Base-by-base conservation (phyloP, 2,113 vertebrate genomes). In the Indri indri region DNA sequence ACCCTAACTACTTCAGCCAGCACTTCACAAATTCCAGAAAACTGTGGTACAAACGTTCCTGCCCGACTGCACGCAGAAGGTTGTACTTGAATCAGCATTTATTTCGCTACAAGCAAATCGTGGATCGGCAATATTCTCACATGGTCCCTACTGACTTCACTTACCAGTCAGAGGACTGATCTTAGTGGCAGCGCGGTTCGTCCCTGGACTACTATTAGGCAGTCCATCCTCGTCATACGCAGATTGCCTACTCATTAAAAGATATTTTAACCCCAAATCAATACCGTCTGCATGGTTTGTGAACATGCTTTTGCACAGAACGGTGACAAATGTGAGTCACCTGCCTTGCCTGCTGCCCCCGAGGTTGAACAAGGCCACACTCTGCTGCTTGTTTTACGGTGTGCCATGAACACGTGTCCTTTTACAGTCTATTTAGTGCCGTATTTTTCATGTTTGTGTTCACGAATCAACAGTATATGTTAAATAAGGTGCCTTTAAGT, bases 361-460 rank as follows among this genome's bases (percentile, higher is more conserved):
- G 14, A 57, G 45, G 32, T 1, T 52, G 30, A 1, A 0, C 4
- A 22, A 79, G 12, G 37, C 0, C 4, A 22, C 0, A 0, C n/a
- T 71, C 40, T 17, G 25, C 47, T 27, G 18, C 52, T 23, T 9
- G 13, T 32, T 8, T 61, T 37, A 8, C 11, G 3, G 3, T 25
- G 1, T 2, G 3, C 50, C 16, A 3, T 32, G 27, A 61, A 16
- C 5, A 17, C 16, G 8, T 18, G 42, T 16, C 52, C 50, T 20
- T 61, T 20, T 59, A 22, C 3, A 7, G 25, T 3, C 52, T 52
- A 52, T 40, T 30, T 20, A 50, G 3, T 13, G 42, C 12, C 3
- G n/a, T 17, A 4, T 52, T 42, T 40, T 12, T 52, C 34, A 34
- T 23, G 63, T 87, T 30, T 54, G 16, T 45, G 22, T 80, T n/a